Percentiles rank a stretch among this genome's conserved stretches.
Conservation (phyloP, 2,888 invertebrate genomes). For the Halocaridina rubra region DNA sequence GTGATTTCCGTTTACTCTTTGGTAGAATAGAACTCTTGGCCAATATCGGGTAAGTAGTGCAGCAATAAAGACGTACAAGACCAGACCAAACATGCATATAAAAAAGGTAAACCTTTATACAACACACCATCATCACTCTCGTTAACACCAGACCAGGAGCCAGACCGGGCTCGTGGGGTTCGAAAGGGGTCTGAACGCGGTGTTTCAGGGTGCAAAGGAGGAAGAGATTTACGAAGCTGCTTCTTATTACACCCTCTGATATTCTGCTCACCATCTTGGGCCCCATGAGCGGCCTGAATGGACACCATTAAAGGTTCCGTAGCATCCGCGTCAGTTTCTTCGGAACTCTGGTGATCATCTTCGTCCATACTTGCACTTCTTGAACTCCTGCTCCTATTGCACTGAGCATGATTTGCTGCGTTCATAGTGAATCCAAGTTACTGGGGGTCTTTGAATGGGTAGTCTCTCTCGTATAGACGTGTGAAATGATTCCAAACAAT, state of each 20-base stretch:
- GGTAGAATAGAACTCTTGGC: too few species aligned
- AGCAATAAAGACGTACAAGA: too few species aligned
- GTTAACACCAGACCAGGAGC: conserved; percentile 62
- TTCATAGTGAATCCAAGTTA: neutral
- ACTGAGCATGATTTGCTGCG: conserved; percentile 40
- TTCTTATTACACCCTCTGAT: neutral
- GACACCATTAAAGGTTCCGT: neutral
- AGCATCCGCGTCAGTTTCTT: neutral
- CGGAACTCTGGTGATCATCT: neutral
- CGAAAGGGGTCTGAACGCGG: too few species aligned
- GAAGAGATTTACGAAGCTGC: neutral
- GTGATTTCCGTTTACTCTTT: too few species aligned
- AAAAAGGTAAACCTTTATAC: too few species aligned
- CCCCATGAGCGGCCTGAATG: neutral
- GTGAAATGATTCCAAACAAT: neutral
- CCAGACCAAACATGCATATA: too few species aligned
- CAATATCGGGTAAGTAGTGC: too few species aligned
- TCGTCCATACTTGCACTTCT: conserved; percentile 21
- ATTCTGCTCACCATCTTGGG: neutral
- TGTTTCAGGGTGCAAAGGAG: neutral
- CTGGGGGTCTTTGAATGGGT: neutral
- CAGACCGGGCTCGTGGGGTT: conserved; percentile 47
- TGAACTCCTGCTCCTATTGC: conserved; percentile 33
- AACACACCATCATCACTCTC: conserved; percentile 63
- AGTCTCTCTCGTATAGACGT: neutral